Evolutionary conservation across 2,888 invertebrate genomes (phyloP).

Genomic region (Pteria penguin): DNA sequence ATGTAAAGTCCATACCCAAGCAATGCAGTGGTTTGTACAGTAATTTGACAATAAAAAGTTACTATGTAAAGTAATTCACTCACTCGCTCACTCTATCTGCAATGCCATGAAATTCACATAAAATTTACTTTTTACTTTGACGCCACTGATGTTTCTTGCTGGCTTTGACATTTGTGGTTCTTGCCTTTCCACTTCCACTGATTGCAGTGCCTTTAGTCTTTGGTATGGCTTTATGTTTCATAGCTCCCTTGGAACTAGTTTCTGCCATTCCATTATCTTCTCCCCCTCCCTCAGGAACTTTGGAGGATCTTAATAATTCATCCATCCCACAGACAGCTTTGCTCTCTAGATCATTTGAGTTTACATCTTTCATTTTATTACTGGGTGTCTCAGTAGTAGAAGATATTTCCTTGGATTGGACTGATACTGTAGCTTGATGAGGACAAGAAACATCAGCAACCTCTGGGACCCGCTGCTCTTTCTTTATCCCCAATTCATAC

Average conservation of each 20-base stretch:
- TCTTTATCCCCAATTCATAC: background rate
- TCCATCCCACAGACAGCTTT: background rate
- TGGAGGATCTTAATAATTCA: too few relatives aligned
- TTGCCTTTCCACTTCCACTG: background rate
- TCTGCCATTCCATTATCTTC: background rate
- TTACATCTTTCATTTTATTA: background rate
- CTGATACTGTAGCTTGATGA: background rate
- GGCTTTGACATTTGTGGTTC: background rate
- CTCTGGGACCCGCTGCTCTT: too few relatives aligned
- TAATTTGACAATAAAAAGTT: too few relatives aligned
- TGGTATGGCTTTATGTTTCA: background rate
- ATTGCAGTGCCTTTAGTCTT: background rate
- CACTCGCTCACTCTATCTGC: too few relatives aligned
- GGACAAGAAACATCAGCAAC: background rate
- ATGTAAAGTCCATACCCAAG: too few relatives aligned
- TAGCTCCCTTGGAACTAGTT: too few relatives aligned
- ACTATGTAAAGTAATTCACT: too few relatives aligned
- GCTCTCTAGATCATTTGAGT: background rate
- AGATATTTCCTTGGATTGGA: background rate
- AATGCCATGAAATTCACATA: too few relatives aligned
- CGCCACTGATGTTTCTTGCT: background rate
- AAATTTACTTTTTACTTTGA: background rate
- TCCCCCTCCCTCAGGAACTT: background rate
- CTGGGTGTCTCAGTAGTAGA: background rate
- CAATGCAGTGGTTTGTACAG: too few relatives aligned